Conservation (phyloP, 2,797 vertebrate genomes). For the Avahi laniger region DNA sequence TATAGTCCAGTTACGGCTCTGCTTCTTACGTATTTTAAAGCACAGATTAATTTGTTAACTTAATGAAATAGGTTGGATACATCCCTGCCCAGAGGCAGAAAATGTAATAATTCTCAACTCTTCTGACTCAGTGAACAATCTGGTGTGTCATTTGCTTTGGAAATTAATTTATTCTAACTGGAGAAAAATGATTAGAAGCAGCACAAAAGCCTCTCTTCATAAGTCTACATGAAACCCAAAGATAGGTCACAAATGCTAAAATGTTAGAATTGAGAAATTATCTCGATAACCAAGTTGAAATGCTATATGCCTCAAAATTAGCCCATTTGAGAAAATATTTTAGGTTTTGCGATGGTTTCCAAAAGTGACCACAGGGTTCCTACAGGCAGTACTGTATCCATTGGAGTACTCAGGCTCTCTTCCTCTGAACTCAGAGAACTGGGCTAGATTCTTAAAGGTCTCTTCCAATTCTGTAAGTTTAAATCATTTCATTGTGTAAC, state of each 20-base stretch:
- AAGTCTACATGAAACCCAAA: background rate
- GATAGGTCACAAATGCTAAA: background rate
- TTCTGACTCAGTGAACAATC: background rate
- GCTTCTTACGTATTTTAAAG: background rate
- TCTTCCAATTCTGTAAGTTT: background rate
- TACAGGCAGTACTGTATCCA: background rate
- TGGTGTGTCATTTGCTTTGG: background rate
- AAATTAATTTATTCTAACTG: slow-evolving; percentile 14
- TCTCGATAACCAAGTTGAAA: background rate
- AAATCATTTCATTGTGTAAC: background rate
- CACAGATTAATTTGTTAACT: background rate
- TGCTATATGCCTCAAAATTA: background rate
- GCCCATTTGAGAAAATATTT: background rate
- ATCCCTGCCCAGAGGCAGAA: background rate
- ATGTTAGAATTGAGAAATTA: background rate
- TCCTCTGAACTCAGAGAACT: background rate
- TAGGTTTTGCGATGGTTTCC: background rate
- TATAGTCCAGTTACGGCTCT: background rate
- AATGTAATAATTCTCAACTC: background rate
- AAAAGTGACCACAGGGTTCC: background rate
- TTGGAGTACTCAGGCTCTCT: background rate
- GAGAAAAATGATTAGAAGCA: background rate
- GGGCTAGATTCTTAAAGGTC: background rate
- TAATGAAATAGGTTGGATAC: background rate
- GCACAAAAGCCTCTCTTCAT: background rate